Conservation (phyloP, 2,113 vertebrate genomes). For the Hemibagrus wyckioides region DNA sequence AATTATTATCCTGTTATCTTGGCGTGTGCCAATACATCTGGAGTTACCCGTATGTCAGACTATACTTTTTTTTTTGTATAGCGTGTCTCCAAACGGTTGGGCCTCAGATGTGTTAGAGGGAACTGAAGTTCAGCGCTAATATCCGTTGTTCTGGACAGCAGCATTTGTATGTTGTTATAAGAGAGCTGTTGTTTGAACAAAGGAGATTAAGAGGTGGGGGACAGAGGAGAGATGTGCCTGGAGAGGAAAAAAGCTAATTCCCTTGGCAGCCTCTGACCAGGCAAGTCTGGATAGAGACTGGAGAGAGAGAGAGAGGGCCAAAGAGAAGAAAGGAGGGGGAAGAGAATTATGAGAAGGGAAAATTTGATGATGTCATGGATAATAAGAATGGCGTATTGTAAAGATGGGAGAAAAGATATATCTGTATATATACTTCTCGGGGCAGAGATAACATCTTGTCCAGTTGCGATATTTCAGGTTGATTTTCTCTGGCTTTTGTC, state of each 20-base stretch:
- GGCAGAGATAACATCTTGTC: not conserved
- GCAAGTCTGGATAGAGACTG: slow-evolving; percentile 13
- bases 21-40: not conserved
- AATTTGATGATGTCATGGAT: not conserved
- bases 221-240: slow-evolving; percentile 28
- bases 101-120: slow-evolving; percentile 17
- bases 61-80: slow-evolving; percentile 2
- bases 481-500: not conserved
- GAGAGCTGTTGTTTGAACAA: slow-evolving; percentile 52
- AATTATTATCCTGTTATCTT: not conserved
- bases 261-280: slow-evolving; percentile 7
- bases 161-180: slow-evolving; percentile 55
- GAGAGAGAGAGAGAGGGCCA: not conserved
- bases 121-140: slow-evolving; percentile 43
- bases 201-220: slow-evolving; percentile 46
- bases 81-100: slow-evolving; percentile 22
- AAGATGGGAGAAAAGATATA: not conserved
- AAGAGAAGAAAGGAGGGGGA: not conserved
- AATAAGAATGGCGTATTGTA: not conserved
- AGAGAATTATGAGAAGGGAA: not conserved
- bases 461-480: not conserved
- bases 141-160: slow-evolving; percentile 34
- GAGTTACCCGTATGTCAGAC: not conserved
- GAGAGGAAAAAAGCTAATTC: slow-evolving; percentile 37
- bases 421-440: not conserved